A percentile compares a stretch with the other conserved stretches of the same genome.
Conservation (phyloP, 2,797 vertebrate species). For the Alosa sapidissima region DNA sequence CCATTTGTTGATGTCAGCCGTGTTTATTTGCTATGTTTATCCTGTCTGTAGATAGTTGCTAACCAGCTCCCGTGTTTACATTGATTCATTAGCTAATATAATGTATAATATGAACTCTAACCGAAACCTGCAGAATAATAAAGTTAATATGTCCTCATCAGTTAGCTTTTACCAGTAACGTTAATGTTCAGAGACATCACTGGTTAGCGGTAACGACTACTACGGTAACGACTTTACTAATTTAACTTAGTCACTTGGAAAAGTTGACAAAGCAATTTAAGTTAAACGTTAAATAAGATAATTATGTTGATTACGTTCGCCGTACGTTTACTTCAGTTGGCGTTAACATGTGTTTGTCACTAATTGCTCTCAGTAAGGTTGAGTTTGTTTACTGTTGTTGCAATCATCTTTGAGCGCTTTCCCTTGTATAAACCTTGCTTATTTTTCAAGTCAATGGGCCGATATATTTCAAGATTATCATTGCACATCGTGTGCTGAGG, state of each 20-base stretch:
- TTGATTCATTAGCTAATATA: background rate
- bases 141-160: background rate
- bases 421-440: background rate
- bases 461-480: background rate
- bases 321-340: background rate
- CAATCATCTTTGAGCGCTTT: background rate
- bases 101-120: background rate
- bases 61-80: background rate
- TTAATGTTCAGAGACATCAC: background rate
- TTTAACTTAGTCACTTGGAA: background rate
- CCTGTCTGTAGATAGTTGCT: background rate
- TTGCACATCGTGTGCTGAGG: too few species aligned
- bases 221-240: background rate
- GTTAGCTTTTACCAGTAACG: background rate
- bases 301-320: background rate
- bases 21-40: background rate
- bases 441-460: background rate
- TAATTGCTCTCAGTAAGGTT: background rate
- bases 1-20: background rate
- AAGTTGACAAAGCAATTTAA: background rate
- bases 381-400: constrained; percentile 12
- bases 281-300: too few species aligned
- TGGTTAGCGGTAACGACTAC: background rate
- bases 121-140: background rate
- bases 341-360: background rate